Percentiles rank a stretch among this genome's conserved stretches.
Evolutionary conservation across 53 echinoderm and acorn worm species (phyloP).

Genomic region (Actinopyga echinites): DNA sequence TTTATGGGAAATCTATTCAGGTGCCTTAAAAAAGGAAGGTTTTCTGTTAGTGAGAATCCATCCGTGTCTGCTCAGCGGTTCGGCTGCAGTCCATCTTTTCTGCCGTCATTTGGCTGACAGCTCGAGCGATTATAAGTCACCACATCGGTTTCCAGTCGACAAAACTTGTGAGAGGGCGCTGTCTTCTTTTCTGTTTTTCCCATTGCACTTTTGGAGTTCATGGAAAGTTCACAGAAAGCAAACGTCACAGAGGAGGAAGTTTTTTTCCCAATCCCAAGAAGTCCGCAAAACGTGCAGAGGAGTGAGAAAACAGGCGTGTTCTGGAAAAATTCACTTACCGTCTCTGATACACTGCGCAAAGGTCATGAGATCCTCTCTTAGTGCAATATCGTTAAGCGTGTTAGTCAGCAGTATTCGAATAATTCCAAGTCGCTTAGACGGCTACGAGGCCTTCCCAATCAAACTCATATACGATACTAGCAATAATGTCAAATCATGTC

Average conservation of each 20-base stretch:
- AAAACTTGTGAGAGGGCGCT: neutral
- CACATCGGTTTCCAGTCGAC: slow-evolving; percentile 6
- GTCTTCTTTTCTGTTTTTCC: neutral
- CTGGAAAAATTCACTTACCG: slow-evolving; percentile 10
- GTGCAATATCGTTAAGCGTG: slow-evolving; percentile 1
- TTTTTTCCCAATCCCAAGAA: neutral
- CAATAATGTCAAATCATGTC: neutral
- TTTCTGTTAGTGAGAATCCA: slow-evolving; percentile 10
- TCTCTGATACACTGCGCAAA: slow-evolving; percentile 7
- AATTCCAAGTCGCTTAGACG: neutral
- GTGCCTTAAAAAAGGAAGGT: neutral
- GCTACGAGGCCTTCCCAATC: neutral
- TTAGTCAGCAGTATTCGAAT: neutral
- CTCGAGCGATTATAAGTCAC: neutral
- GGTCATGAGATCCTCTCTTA: slow-evolving; percentile 4
- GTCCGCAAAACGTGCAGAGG: neutral
- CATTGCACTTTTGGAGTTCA: neutral
- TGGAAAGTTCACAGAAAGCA: neutral
- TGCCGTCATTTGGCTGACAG: slow-evolving; percentile 4
- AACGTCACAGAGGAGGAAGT: neutral
- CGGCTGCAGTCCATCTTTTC: neutral
- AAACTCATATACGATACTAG: slow-evolving; percentile 21
- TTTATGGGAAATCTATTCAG: slow-evolving; percentile 18
- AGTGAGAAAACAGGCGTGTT: neutral
- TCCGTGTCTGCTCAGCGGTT: slow-evolving; percentile 13